Conservation (phyloP, 2,797 vertebrate species). For the Gallirallus australis region DNA sequence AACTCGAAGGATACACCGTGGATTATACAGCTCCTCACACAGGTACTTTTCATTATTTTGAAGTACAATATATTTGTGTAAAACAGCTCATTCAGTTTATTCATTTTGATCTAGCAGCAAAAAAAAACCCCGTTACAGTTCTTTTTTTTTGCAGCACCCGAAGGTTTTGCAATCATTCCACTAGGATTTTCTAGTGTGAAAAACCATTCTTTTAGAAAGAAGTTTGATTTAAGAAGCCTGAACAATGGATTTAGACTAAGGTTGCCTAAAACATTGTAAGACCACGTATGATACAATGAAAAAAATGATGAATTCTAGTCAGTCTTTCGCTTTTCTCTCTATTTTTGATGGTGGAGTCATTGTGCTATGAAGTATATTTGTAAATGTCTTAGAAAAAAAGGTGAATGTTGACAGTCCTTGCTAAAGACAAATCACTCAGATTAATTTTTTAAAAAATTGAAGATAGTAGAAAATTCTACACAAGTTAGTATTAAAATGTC, state of each 20-base stretch:
- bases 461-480: background rate
- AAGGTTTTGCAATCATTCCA: background rate
- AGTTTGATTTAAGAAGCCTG: background rate
- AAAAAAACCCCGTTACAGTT: background rate
- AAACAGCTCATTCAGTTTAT: background rate
- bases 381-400: background rate
- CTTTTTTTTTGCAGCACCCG: background rate
- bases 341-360: background rate
- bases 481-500: background rate
- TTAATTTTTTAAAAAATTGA: background rate
- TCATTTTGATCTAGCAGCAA: background rate
- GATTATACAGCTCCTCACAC: slow-evolving; percentile 94
- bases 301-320: background rate
- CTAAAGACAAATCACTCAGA: background rate
- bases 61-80: background rate
- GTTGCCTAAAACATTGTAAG: background rate
- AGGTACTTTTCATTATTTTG: slow-evolving; percentile 78
- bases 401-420: background rate
- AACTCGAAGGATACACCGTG: slow-evolving; percentile 96
- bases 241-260: background rate
- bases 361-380: background rate
- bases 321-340: background rate
- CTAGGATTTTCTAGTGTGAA: background rate
- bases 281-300: background rate
- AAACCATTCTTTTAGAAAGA: background rate